Evolutionary conservation across 2,113 vertebrate species (phyloP).

Genomic region (Haemorhous mexicanus): DNA sequence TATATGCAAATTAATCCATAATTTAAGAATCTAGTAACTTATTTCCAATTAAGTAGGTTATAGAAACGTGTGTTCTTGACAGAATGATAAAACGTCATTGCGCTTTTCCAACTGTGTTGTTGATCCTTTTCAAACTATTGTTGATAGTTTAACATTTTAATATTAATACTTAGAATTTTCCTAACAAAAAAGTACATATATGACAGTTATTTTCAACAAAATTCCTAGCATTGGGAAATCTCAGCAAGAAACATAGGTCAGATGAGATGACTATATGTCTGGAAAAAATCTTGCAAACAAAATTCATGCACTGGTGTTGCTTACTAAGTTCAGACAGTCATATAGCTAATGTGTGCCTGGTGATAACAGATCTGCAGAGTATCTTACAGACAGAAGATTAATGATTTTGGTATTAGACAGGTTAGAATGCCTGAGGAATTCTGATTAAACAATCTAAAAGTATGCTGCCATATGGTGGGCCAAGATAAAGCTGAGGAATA

Average conservation of each 20-base stretch:
- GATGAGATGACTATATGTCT: neutral
- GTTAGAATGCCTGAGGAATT: conserved; percentile 1
- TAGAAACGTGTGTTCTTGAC: neutral
- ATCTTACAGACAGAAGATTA: neutral
- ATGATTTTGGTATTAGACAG: conserved; percentile 1
- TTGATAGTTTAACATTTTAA: neutral
- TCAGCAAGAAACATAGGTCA: neutral
- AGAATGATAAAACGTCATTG: neutral
- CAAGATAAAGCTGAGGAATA: conserved; percentile 31
- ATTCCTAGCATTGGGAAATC: neutral
- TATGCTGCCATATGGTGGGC: neutral
- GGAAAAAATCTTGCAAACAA: neutral
- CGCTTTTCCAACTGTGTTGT: neutral
- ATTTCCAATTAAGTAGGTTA: neutral
- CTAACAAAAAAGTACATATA: neutral
- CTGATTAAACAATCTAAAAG: neutral
- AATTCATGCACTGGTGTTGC: neutral
- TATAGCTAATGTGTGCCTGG: neutral
- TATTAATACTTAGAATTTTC: neutral
- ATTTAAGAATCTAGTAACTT: neutral
- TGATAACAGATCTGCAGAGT: neutral
- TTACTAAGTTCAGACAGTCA: neutral
- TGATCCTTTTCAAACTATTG: neutral
- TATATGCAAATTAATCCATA: neutral
- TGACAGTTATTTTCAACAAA: neutral